A percentile compares a stretch with the other conserved stretches of the same genome.
Evolutionary conservation across 2,888 invertebrate genomes (phyloP).

Genomic region (Deilephila elpenor): DNA sequence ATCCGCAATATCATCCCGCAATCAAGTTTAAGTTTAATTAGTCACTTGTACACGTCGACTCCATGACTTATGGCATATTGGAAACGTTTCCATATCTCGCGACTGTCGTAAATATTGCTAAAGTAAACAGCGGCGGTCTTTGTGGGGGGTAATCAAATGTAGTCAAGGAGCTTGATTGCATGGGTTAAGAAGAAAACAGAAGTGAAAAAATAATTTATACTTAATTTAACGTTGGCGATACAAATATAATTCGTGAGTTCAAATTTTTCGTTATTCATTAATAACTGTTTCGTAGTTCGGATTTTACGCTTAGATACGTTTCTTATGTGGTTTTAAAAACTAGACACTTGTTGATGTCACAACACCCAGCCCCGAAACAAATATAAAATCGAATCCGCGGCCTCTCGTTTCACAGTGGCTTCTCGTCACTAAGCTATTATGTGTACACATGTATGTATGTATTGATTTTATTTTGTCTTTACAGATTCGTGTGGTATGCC

Average conservation of each 20-base stretch:
- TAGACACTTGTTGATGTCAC: too few relatives aligned
- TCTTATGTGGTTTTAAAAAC: too few relatives aligned
- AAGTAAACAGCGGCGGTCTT: slow-evolving; percentile 50
- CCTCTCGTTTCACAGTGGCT: neutral
- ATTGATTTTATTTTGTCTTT: neutral
- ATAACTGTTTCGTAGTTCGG: too few relatives aligned
- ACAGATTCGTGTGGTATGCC: slow-evolving; percentile 19
- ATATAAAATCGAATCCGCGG: too few relatives aligned
- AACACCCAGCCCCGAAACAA: too few relatives aligned
- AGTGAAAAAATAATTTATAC: too few relatives aligned
- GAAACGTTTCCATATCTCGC: slow-evolving; percentile 36
- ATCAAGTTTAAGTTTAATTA: slow-evolving; percentile 69
- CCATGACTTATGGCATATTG: slow-evolving; percentile 73
- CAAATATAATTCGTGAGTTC: too few relatives aligned
- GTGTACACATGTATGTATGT: neutral
- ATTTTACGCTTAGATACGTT: too few relatives aligned
- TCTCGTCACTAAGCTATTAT: neutral
- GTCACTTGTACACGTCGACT: slow-evolving; percentile 62
- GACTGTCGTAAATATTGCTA: slow-evolving; percentile 32
- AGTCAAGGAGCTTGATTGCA: slow-evolving; percentile 19
- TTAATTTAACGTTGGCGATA: too few relatives aligned
- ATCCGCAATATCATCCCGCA: slow-evolving; percentile 55
- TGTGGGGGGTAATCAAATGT: slow-evolving; percentile 43
- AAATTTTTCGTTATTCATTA: too few relatives aligned
- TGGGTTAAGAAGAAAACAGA: too few relatives aligned